A percentile compares a stretch with the other conserved stretches of the same genome.
phyloP scores from a whole-genome alignment of 2,888 invertebrate species.

The Sminthurinus aureus region DNA sequence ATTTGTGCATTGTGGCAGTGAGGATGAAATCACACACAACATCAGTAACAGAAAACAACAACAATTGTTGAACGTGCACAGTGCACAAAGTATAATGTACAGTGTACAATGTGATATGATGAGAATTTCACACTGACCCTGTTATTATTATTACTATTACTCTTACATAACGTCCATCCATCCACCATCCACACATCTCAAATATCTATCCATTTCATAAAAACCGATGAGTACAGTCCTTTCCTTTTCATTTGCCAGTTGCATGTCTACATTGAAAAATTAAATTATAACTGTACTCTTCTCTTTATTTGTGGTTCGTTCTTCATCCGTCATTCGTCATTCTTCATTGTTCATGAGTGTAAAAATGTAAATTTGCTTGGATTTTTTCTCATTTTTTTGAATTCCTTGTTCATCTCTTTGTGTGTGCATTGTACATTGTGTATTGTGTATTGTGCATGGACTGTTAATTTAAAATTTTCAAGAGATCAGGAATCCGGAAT shows the following conservation, averaged over 20 bases:
- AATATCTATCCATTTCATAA: constrained; percentile 33
- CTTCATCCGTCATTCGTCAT: not conserved
- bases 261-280: constrained; percentile 24
- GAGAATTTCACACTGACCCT: constrained; percentile 28
- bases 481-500: too few species aligned
- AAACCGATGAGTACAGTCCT: constrained; percentile 38
- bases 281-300: not conserved
- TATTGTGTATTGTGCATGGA: too few species aligned
- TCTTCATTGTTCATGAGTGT: not conserved
- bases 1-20: too few species aligned
- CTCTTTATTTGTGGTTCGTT: not conserved
- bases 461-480: too few species aligned
- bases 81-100: not conserved
- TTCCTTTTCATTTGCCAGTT: constrained; percentile 39
- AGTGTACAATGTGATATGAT: too few species aligned
- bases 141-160: not conserved
- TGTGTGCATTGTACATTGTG: too few species aligned
- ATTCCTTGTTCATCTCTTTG: too few species aligned
- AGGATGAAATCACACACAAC: too few species aligned
- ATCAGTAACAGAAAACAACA: not conserved
- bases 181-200: not conserved
- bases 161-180: not conserved
- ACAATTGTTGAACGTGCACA: not conserved
- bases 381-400: too few species aligned
- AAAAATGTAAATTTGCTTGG: too few species aligned